A percentile compares a stretch with the other conserved stretches of the same genome.
These are phyloP conservation scores for Drosophila pruinosa DNA, from an alignment of 1,140 invertebrate genomes.

Conservation along the genomic window DNA sequence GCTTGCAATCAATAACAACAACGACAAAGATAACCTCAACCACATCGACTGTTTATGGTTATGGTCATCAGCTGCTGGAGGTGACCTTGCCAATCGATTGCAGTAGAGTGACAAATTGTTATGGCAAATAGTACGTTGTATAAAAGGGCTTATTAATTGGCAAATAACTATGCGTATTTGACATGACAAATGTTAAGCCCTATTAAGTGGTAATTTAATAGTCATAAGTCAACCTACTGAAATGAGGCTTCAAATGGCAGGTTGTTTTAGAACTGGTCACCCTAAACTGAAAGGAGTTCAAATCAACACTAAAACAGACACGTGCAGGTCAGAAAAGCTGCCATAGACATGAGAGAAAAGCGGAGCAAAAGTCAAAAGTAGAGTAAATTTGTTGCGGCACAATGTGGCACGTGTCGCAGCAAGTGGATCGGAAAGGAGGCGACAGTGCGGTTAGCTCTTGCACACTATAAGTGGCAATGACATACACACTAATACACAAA, in stretches of 20 bases:
- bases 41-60: conserved; percentile 45
- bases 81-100: conserved; percentile 42
- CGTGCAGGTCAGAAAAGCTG: conserved; percentile 13
- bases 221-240: neutral
- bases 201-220: conserved; percentile 5
- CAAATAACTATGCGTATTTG: conserved; percentile 3
- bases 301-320: conserved; percentile 3
- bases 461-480: conserved; percentile 41
- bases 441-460: conserved; percentile 24
- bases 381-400: conserved; percentile 71
- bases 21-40: conserved; percentile 20
- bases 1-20: conserved; percentile 3
- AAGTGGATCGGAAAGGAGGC: conserved; percentile 48
- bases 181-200: conserved; percentile 1
- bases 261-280: conserved; percentile 24
- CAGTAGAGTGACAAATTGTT: conserved; percentile 8
- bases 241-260: neutral
- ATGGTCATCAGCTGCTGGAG: conserved; percentile 36
- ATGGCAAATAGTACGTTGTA: neutral
- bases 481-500: conserved; percentile 38
- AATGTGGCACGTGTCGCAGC: conserved; percentile 68
- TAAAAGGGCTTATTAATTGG: conserved; percentile 5
- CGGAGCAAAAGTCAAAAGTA: conserved; percentile 44
- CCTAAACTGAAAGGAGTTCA: conserved; percentile 27
- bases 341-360: conserved; percentile 19